Base-by-base conservation (phyloP, 2,888 invertebrate genomes). In the Lordiphosa fenestrarum region DNA sequence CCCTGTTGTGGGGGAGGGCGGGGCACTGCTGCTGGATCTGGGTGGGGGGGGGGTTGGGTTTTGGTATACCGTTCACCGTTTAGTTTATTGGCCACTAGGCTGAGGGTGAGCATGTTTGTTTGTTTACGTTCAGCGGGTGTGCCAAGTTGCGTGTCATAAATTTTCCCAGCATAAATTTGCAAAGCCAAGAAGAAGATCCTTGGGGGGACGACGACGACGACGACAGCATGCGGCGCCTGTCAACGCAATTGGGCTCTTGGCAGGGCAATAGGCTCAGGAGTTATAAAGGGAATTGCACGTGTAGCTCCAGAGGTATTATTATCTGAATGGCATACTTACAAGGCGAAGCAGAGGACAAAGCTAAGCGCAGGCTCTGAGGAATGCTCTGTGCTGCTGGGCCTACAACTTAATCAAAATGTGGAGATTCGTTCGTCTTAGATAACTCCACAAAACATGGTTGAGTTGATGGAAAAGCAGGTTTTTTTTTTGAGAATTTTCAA, bases 201-300 rank as follows among this genome's bases (percentile, higher is more conserved):
- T 10, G 6, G 30, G 36, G 55, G 36, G 41, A 58, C 23, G 36
- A 48, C 2, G 15, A 2, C 1, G 1, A 15, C 15, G 15, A 15
- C 15, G 15, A n/a, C 65, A 70, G 64, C 81, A 81, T 70, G 81
- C 77, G 73, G 77, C 67, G 58, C 56, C 74, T 77, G 77, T 77
- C 77, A 77, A 71, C 77, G 78, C 74, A 67, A 60, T 71, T 70
- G 73, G 66, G 62, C 73, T 46, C 56, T 46, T 53, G 53, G 42
- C 36, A 10, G 7, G 35, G 52, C 39, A 48, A 46, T 59, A 33
- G 52, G 55, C 58, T 59, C 50, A 57, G 53, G 53, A 75, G 82
- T 74, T 69, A 69, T 87, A 88, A 87, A 87, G 87, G 88, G 87
- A 88, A 87, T 87, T 87, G 85, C 59, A 66, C 67, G 63, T 70